Base-by-base conservation (phyloP, 2,113 vertebrate species). In the Cynoglossus semilaevis region DNA sequence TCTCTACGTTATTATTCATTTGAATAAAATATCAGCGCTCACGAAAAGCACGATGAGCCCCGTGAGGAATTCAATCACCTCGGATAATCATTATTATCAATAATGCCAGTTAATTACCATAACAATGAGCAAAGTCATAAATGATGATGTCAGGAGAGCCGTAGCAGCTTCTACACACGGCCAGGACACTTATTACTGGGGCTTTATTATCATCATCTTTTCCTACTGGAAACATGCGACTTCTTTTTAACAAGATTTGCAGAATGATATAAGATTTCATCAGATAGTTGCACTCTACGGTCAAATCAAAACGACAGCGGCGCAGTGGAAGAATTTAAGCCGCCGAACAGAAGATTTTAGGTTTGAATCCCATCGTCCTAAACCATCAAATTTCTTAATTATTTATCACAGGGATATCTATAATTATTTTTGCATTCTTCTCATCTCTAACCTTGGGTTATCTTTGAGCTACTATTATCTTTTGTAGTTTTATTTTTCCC, bases 31-130 rank as follows among this genome's bases (percentile, higher is more conserved):
- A 88, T 88, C 82, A 78, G 57, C 55, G 74, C 67, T 79, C 81
- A 80, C 77, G 22, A 29, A 80, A 80, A 83, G 74, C 76, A 75
- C 82, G 89, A 89, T 88, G 74, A 84, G 70, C 72, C 83, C 82
- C 70, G 78, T 71, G 82, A 85, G 81, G 71, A 90, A 85, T 88
- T 85, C 83, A 89, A 89, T 90, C 83, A 89, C 87, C 71, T 85
- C 54, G 15, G 77, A 88, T 87, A 77, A 88, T 87, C 80, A 80
- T 88, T 83, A 86, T 90, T 85, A 89, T 87, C 84, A 89, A 90
- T 89, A 88, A 87, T 84, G 80, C 80, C 80, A 81, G 77, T 88
- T 91, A 89, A 90, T 90, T 90, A 90, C 78, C 86, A 89, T 87
- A 85, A 85, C 87, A 88, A 87, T 85, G 78, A 85, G 82, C 79